Conservation (phyloP, 2,113 vertebrate genomes). For the Siphamia tubifer region DNA sequence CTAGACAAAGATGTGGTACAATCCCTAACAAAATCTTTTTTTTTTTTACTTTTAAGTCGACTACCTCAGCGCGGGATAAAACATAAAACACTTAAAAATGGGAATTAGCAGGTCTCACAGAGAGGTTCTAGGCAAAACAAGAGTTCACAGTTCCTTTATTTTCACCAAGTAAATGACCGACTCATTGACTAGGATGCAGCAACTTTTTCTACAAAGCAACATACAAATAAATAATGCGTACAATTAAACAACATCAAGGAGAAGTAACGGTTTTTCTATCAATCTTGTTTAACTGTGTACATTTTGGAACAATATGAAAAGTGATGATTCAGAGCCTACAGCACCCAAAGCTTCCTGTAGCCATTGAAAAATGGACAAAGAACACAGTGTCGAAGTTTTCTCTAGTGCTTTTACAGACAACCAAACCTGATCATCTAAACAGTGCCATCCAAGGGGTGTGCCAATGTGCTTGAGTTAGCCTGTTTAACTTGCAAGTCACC, state of each 20-base stretch:
- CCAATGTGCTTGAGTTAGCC: slow-evolving; percentile 88
- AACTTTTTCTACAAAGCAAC: slow-evolving; percentile 53
- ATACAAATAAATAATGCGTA: slow-evolving; percentile 64
- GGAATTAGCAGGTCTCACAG: slow-evolving; percentile 35
- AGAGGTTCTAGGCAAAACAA: slow-evolving; percentile 54
- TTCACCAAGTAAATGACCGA: slow-evolving; percentile 68
- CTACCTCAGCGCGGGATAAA: slow-evolving; percentile 51
- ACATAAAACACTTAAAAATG: slow-evolving; percentile 73
- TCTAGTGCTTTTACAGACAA: slow-evolving; percentile 86
- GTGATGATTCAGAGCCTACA: slow-evolving; percentile 79
- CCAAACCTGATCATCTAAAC: slow-evolving; percentile 78
- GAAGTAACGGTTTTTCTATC: slow-evolving; percentile 40
- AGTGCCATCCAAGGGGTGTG: slow-evolving; percentile 91
- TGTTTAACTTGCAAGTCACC: slow-evolving; percentile 85
- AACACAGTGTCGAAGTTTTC: slow-evolving; percentile 90
- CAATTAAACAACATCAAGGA: slow-evolving; percentile 78
- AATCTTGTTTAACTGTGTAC: slow-evolving; percentile 79
- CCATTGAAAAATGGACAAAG: slow-evolving; percentile 75
- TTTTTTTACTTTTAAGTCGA: too few relatives aligned
- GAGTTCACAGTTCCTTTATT: slow-evolving; percentile 67
- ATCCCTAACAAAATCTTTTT: slow-evolving; percentile 16
- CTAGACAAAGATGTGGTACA: slow-evolving; percentile 81
- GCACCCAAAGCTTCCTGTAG: slow-evolving; percentile 69
- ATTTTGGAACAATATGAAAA: slow-evolving; percentile 82
- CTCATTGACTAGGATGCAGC: slow-evolving; percentile 85